Evolutionary conservation across 2,888 invertebrate species (phyloP), one percentile per base, ranked within the genome.

Genomic region (Melinaea menophilus): DNA sequence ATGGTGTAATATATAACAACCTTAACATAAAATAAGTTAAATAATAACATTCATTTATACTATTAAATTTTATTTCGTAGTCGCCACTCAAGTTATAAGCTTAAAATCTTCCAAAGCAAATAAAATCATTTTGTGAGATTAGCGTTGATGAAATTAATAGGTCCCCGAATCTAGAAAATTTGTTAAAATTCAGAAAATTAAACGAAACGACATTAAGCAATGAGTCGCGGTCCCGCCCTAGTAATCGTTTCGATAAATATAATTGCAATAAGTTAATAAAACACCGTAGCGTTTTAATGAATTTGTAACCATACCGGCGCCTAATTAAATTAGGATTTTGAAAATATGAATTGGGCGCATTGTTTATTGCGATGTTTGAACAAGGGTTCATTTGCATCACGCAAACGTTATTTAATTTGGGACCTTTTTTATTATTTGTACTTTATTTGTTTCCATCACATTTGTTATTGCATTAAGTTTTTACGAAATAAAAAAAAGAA

Each of bases 251-350:
- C 84, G 81, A 83, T 84, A 86, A 86, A 86, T 85, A 83, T 88
- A 85, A 87, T 87, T 84, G 84, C 84, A 84, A 88, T 87, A 89
- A 88, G 84, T 87, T 87, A 85, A 87, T 86, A 85, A 86, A 85
- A 85, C 81, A 80, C 80, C 80, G 74, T 79, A 78, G 78, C 82
- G 80, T 78, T 83, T 82, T 85, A 88, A 87, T 88, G 86, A 86
- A 87, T 89, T 86, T 84, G 83, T 80, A 82, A 82, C 79, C 79
- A 83, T 79, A 79, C 82, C 77, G 79, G 77, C 79, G 81, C 78
- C 80, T 81, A 83, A 85, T 86, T 84, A 85, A 84, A 87, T 78
- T 75, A 75, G 79, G 81, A 80, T 84, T 84, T 82, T 76, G 79
- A 73, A 82, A 70, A 71, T 66, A 70, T 66, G 63, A 70, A 70